Evolutionary conservation across 2,113 vertebrate species (phyloP).

Genomic region (Phycodurus eques): DNA sequence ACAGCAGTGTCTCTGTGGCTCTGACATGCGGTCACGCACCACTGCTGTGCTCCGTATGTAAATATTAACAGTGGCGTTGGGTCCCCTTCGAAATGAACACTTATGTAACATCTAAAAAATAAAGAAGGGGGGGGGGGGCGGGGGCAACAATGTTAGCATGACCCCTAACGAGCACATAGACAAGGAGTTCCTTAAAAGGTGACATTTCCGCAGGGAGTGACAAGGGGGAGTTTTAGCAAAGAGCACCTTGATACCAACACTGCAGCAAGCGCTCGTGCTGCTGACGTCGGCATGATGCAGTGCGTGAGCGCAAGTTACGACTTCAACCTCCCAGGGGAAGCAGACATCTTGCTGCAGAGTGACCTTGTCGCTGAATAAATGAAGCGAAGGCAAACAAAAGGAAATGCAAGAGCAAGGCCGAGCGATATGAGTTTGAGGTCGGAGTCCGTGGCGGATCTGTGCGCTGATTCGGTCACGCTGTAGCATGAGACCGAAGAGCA

Average conservation of each 20-base stretch:
- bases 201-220: neutral
- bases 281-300: constrained; percentile 27
- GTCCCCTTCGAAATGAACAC: constrained; percentile 18
- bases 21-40: neutral
- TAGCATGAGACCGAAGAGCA: constrained; percentile 53
- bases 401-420: constrained; percentile 35
- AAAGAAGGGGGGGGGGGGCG: constrained; percentile 26
- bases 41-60: neutral
- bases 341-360: constrained; percentile 17
- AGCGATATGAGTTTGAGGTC: constrained; percentile 41
- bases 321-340: constrained; percentile 29
- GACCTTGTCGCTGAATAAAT: constrained; percentile 19
- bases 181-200: constrained; percentile 34
- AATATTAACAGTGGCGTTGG: constrained; percentile 5
- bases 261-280: constrained; percentile 55
- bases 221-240: constrained; percentile 13
- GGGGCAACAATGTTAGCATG: constrained; percentile 19
- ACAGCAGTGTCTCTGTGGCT: neutral
- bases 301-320: constrained; percentile 6
- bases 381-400: constrained; percentile 37
- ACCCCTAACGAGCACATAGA: constrained; percentile 22
- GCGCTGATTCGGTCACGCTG: constrained; percentile 45
- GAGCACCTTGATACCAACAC: constrained; percentile 50
- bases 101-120: constrained; percentile 30
- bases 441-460: constrained; percentile 37